phyloP scores from a whole-genome alignment of 2,113 vertebrate species.

The Cariama cristata region DNA sequence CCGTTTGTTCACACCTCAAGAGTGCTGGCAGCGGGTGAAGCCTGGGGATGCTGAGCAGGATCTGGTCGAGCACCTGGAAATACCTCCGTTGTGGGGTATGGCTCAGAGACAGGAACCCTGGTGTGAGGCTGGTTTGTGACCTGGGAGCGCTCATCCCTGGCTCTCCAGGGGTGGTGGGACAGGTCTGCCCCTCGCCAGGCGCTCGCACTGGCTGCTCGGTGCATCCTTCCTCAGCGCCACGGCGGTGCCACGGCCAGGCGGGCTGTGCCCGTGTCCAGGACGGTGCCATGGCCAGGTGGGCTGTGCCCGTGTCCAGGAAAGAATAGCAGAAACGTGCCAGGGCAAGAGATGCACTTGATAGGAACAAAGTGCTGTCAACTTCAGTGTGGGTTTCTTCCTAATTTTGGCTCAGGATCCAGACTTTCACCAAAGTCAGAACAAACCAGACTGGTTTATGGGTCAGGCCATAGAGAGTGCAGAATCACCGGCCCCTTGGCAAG shows the following conservation, averaged over 20 bases:
- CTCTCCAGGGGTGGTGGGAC: no score
- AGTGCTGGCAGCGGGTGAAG: rapidly evolving
- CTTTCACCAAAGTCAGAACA: not conserved
- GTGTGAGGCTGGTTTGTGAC: not conserved
- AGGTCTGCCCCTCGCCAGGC: no score
- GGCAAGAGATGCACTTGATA: not conserved
- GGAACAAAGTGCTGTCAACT: not conserved
- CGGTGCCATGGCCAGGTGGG: not conserved
- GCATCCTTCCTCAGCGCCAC: rapidly evolving
- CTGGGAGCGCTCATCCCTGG: rapidly evolving
- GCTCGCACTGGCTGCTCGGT: not conserved
- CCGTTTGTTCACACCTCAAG: rapidly evolving
- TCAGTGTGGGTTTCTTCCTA: not conserved
- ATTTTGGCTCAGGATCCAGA: not conserved
- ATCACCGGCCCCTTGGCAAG: not conserved
- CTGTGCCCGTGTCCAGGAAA: not conserved
- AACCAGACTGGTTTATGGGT: not conserved
- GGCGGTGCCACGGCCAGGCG: not conserved
- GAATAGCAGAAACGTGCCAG: not conserved
- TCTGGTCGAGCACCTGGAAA: rapidly evolving
- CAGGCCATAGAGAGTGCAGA: not conserved
- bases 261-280: not conserved
- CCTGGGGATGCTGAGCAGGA: not conserved
- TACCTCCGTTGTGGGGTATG: not conserved
- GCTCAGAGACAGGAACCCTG: not conserved